Evolutionary conservation across 2,888 invertebrate species (phyloP).

Genomic region (Myathropa florea): DNA sequence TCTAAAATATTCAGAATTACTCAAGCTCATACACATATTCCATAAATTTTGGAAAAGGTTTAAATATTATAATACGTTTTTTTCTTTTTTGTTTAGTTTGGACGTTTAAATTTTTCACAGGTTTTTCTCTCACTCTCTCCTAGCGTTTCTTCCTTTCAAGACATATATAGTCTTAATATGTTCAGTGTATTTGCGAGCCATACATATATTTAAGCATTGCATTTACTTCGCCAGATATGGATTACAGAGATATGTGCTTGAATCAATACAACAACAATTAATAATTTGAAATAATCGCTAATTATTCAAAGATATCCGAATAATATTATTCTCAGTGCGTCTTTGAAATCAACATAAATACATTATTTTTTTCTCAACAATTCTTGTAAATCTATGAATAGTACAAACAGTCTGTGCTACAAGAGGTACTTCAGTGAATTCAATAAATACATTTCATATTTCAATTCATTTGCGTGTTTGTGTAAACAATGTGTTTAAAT

Average conservation of each 20-base stretch:
- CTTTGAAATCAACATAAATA: not conserved
- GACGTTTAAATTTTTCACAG: not conserved
- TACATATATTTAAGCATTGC: not conserved
- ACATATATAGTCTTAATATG: not conserved
- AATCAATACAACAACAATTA: slow-evolving; percentile 12
- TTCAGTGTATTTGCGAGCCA: not conserved
- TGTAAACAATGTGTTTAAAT: not conserved
- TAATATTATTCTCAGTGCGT: not conserved
- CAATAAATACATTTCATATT: not conserved
- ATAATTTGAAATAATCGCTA: slow-evolving; percentile 6
- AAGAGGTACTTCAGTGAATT: slow-evolving; percentile 61
- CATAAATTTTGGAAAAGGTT: not conserved
- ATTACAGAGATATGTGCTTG: slow-evolving; percentile 45
- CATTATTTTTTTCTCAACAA: not conserved
- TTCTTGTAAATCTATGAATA: slow-evolving; percentile 3
- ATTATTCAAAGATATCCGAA: not conserved
- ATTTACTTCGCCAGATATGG: slow-evolving; percentile 29
- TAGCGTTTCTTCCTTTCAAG: not conserved
- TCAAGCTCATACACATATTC: not conserved
- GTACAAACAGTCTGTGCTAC: slow-evolving; percentile 4
- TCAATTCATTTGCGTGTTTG: not conserved
- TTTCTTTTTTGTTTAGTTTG: not conserved
- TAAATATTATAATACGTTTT: not conserved
- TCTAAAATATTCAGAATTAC: not conserved
- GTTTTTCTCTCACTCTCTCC: not conserved